Evolutionary conservation across 2,797 vertebrate genomes (phyloP), one percentile per base, ranked within the genome.

Genomic region (Myripristis jacobus): DNA sequence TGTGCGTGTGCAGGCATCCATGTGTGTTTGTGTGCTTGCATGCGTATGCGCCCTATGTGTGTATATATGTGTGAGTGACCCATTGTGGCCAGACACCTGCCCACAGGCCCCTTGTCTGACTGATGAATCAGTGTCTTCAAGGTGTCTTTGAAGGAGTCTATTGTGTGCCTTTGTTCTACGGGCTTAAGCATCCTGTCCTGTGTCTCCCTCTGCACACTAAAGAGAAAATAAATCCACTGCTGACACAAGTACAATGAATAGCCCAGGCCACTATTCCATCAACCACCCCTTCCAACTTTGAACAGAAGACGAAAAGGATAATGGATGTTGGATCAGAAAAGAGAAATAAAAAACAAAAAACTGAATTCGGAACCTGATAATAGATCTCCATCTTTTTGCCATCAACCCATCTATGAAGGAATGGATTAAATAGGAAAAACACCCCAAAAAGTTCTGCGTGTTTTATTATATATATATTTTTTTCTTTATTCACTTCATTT

Each of bases 11-110:
- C 24, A 29, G 50, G 47, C 51, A 31, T 38, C 19, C 29, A 31
- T 7, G 29, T 31, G 56, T 18, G 15, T 77, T 60, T 66, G 58
- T 68, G 38, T 66, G 59, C 4, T 34, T 79, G 53, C 60, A 73
- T 73, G 21, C 79, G 63, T 76, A 73, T 70, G 51, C 46, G 50
- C 15, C 15, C 21, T 46, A n/a, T 12, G 58, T 36, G 21, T 59
- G 77, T 85, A 75, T 75, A 25, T 85, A 65, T 82, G 48, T 82
- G 76, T 79, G 90, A 83, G 80, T 83, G 88, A 89, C 85, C 89
- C 84, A 88, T 92, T 91, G 92, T 92, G 88, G 75, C 79, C 85
- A 90, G 90, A 90, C 92, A 93, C 92, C 92, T 93, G 91, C 89
- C 92, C 86, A 88, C 83, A 79, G 90, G 89, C 91, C 77, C 57